Percentiles rank a stretch among this genome's conserved stretches.
Evolutionary conservation across 2,888 invertebrate genomes (phyloP).

Genomic region (Caenorhabditis macrosperma): DNA sequence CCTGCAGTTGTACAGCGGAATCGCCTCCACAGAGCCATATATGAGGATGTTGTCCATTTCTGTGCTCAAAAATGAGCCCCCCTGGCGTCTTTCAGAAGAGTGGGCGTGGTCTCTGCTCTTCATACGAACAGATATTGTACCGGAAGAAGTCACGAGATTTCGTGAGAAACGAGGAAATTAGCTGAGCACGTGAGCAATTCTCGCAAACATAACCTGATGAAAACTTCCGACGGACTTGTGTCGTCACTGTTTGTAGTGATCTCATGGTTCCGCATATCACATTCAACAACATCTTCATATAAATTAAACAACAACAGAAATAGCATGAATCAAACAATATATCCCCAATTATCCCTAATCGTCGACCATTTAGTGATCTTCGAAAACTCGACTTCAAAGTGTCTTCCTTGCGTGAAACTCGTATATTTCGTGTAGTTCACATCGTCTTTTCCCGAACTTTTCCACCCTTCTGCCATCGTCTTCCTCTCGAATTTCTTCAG

Average conservation of each 20-base stretch:
- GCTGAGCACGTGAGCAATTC: neutral
- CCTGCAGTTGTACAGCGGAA: slow-evolving; percentile 50
- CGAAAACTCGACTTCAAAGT: neutral
- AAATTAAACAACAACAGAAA: neutral
- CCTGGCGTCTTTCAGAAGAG: neutral
- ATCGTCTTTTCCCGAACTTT: neutral
- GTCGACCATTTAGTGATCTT: neutral
- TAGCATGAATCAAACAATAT: neutral
- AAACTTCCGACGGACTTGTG: neutral
- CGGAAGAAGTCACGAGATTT: slow-evolving; percentile 11
- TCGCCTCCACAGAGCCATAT: slow-evolving; percentile 40
- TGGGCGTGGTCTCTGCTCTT: slow-evolving; percentile 27
- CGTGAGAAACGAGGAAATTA: neutral
- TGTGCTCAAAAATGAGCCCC: neutral
- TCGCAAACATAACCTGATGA: neutral
- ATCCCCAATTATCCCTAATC: neutral
- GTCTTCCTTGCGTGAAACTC: neutral
- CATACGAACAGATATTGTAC: neutral
- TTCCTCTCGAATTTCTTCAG: neutral
- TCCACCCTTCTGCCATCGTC: neutral
- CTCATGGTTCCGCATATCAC: too few species aligned
- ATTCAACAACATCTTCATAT: neutral
- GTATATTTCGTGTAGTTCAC: neutral
- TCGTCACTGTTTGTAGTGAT: neutral
- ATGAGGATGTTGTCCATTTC: slow-evolving; percentile 40